Evolutionary conservation across 2,888 invertebrate genomes (phyloP), one percentile per base, ranked within the genome.

Genomic region (Malacosoma neustria): DNA sequence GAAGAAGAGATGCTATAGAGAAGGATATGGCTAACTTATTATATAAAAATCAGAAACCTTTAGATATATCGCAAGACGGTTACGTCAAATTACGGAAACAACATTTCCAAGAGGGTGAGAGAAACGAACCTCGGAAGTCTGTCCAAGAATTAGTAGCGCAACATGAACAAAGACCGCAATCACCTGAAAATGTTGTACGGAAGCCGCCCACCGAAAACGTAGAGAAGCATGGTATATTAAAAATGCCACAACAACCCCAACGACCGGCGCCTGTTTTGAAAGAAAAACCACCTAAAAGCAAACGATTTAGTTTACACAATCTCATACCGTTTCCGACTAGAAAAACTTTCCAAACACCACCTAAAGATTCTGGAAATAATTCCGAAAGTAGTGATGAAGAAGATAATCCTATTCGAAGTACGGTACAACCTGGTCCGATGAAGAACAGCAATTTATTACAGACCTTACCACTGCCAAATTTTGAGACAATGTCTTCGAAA

Each of bases 91-190:
- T 86, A 15, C 67, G 72, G 13, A 85, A 84, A 48, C 84, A 84
- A 51, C 69, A 49, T 36, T 67, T 67, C 45, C 69, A 70, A 13
- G 61, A 46, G 30, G 49, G 49, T 30, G 51, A 66, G 13, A 72
- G 66, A 35, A 72, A 73, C 42, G 75, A 74, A 35, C 76, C 77
- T 2, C 74, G 89, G 32, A 88, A 82, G 48, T 87, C 89, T 1
- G 90, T 90, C 0, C 90, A 89, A 51, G 90, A 90, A 55, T 66
- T 90, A 48, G 89, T 90, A 13, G 90, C 89, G 1, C 85, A 87
- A 57, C 88, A 89, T 6, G 90, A 90, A 61, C 79, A 82, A 39
- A 60, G 79, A 59, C 55, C 75, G 55, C 57, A 61, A 52, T 73
- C 77, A 3, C 82, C 81, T 2, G 84, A 81, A 39, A 66, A 80